Evolutionary conservation across 35 echinoderm and acorn worm genomes (phyloP), one percentile per base, ranked within the genome.

Genomic region (Amphiura filiformis): DNA sequence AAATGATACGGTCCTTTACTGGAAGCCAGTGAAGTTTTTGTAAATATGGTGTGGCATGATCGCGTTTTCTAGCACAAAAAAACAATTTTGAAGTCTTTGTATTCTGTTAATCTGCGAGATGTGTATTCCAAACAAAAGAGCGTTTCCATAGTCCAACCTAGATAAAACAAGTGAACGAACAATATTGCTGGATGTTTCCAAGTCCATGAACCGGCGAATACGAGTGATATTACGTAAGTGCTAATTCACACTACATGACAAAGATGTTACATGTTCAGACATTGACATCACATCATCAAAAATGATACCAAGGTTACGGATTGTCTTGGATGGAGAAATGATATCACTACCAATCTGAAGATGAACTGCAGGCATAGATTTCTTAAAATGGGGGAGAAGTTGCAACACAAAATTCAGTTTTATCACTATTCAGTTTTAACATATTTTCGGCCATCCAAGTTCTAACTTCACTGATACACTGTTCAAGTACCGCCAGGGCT

Each of bases 401-500:
- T 70, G 76, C 79, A 26, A 81, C 35, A 70, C 78, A 41, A 84
- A 84, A 56, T 34, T 84, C 44, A 49, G 82, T 84, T 40, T 84
- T 84, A 64, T 56, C 42, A 65, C 37, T 0, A 36, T 56, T 88
- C 23, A 88, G 44, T 42, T 41, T 42, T 15, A 88, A 37, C 42
- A 79, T 56, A 23, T 88, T 80, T 23, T 49, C 39, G 30, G 44
- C 80, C 33, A 77, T 42, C 77, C 86, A 88, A 56, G 13, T 56
- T 17, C 47, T 88, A 26, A 88, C 30, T 35, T 88, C 86, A 9
- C 35, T 56, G 11, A 88, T 88, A n/a, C 86, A 88, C 34, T 39
- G 42, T 32, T 80, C 77, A 31, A 88, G 77, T 79, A 22, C 65
- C 36, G 79, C 36, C 39, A 88, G 42, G 42, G 23, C 65, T 37